Evolutionary conservation across 64 coral and sea anemone genomes (phyloP).

Genomic region (Platygyra sinensis): DNA sequence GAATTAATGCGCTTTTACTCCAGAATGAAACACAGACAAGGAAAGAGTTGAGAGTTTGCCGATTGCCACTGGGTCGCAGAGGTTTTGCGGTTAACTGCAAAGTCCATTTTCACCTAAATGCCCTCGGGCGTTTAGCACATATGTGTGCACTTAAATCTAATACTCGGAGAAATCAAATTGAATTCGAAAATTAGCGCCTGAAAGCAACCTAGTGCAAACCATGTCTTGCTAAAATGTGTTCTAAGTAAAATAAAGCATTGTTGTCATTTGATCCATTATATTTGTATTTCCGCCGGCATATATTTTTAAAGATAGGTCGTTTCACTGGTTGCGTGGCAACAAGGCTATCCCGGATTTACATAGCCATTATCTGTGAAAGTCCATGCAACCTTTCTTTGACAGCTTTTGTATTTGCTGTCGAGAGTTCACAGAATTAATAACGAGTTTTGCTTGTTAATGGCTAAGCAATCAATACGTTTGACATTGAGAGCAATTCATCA

Average conservation of each 20-base stretch:
- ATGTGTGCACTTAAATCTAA: neutral
- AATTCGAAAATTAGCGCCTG: neutral
- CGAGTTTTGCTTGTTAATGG: conserved; percentile 10
- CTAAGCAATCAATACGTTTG: neutral
- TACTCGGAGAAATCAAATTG: neutral
- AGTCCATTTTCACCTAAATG: neutral
- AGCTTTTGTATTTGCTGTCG: conserved; percentile 23
- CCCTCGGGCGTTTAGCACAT: neutral
- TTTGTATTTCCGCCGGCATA: neutral
- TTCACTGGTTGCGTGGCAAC: neutral
- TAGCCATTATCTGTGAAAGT: neutral
- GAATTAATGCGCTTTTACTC: neutral
- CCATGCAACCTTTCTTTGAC: neutral
- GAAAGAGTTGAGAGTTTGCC: neutral
- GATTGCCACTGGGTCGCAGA: neutral
- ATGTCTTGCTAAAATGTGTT: neutral
- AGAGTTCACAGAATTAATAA: conserved; percentile 20
- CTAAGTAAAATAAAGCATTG: no score
- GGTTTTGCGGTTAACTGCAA: neutral
- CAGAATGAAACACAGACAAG: neutral
- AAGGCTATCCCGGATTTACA: neutral
- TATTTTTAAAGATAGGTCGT: neutral
- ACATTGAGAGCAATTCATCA: neutral
- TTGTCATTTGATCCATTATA: neutral
- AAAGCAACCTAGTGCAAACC: neutral